phyloP scores from a whole-genome alignment of 1,140 invertebrate genomes.

The Drosophila cardini region DNA sequence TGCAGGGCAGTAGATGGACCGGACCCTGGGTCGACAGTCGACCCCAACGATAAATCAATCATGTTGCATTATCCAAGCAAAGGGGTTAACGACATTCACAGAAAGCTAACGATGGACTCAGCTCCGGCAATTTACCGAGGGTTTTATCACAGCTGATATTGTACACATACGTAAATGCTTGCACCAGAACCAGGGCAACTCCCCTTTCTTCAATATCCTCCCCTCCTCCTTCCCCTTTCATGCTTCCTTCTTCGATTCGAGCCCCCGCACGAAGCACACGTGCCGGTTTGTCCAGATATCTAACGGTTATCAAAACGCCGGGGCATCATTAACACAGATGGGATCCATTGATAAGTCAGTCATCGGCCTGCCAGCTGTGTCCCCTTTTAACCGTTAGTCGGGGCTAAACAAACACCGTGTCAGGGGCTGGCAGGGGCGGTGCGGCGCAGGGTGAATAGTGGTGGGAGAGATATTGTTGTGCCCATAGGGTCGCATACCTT shows the following conservation, averaged over 20 bases:
- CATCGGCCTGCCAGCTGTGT: conserved; percentile 48
- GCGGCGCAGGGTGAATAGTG: neutral
- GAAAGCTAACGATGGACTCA: conserved; percentile 50
- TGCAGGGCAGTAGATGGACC: conserved; percentile 14
- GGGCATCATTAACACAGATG: conserved; percentile 63
- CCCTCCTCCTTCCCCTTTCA: no score
- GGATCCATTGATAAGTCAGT: conserved; percentile 53
- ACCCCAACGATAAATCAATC: conserved; percentile 52
- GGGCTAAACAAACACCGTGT: conserved; percentile 32
- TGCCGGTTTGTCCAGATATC: conserved; percentile 17
- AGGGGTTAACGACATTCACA: conserved; percentile 58
- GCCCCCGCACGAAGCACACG: conserved; percentile 14
- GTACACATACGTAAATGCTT: conserved; percentile 7
- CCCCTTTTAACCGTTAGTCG: neutral
- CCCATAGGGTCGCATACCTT: conserved; percentile 53
- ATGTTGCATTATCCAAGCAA: conserved; percentile 46
- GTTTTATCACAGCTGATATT: conserved; percentile 45
- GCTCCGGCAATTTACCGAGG: conserved; percentile 19
- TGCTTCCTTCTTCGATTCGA: neutral
- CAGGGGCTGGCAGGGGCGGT: neutral
- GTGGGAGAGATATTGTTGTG: conserved; percentile 40
- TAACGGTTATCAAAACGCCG: conserved; percentile 47
- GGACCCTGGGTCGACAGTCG: conserved; percentile 8
- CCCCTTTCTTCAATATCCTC: no score
- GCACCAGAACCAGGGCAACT: neutral